These are phyloP conservation scores for Brachylomia viminalis DNA, from an alignment of 2,888 invertebrate species.

Conservation along the genomic window DNA sequence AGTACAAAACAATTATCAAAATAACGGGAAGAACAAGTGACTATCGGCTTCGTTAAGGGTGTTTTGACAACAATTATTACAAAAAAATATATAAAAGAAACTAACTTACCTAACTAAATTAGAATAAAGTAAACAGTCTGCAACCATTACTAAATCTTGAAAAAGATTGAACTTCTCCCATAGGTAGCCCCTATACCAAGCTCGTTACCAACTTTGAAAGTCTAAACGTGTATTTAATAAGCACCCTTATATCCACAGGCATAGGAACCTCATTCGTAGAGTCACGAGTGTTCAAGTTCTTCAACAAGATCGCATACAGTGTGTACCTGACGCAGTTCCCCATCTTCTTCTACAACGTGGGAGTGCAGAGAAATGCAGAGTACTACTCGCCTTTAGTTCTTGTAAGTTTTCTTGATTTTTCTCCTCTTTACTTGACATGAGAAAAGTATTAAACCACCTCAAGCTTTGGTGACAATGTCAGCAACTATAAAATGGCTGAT, in stretches of 20 bases:
- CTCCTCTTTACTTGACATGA: background rate
- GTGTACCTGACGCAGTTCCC: conserved; percentile 92
- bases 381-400: conserved; percentile 87
- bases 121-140: too few species aligned
- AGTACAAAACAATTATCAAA: too few species aligned
- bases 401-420: conserved; percentile 79
- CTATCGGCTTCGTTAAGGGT: too few species aligned
- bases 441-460: background rate
- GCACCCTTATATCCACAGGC: conserved; percentile 58
- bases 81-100: too few species aligned
- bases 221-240: conserved; percentile 8
- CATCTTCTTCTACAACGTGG: conserved; percentile 92
- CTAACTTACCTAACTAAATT: too few species aligned
- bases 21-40: too few species aligned
- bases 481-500: too few species aligned
- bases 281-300: conserved; percentile 89
- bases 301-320: conserved; percentile 91
- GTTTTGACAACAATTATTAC: too few species aligned
- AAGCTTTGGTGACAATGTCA: background rate
- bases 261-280: conserved; percentile 87
- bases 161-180: too few species aligned
- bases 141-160: too few species aligned
- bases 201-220: background rate
- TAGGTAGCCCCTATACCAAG: background rate
- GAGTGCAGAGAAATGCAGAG: conserved; percentile 87